Evolutionary conservation across 2,113 vertebrate genomes (phyloP), one percentile per base, ranked within the genome.

Genomic region (Psophia crepitans): DNA sequence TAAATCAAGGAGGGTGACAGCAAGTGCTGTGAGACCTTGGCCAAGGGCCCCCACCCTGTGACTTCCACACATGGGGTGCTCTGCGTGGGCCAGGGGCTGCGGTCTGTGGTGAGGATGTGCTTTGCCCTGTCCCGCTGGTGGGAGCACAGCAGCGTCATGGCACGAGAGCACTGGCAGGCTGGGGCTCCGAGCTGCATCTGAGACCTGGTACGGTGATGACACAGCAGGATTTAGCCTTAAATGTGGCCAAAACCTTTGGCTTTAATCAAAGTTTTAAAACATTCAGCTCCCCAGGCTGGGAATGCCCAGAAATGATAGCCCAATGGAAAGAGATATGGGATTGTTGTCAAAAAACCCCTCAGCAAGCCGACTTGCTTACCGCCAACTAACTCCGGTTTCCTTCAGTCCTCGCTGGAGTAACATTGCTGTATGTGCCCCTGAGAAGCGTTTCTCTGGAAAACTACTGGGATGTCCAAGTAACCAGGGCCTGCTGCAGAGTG

Each of bases 161-260:
- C 26, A 41, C 1, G 1, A 30, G 27, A 28, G 16, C 48, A 19
- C 39, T 58, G 41, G 15, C 61, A 87, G 69, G 17, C 32, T 1
- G 1, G 22, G 20, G 26, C 51, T 79, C 32, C 2, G 1, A 71
- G 66, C 56, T 73, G 73, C 19, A 30, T 14, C 32, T 43, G 43
- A 57, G 28, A 46, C 24, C 60, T 46, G 24, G 26, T 54, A n/a
- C 37, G 49, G 44, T 1, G 2, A 26, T 2, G 41, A 18, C 14
- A 19, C 33, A 44, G 41, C 51, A 75, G 48, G n/a, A 82, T 37
- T 90, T n/a, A 63, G n/a, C 39, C 44, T 30, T 23, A 24, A 51
- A 39, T n/a, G 8, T 14, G 33, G 32, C 16, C 19, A 49, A 26
- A 6, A 26, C 0, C n/a, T n/a, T n/a, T n/a, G n/a, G 0, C 12